Percentiles rank a stretch among this genome's conserved stretches.
Conservation (phyloP, 2,888 invertebrate species). For the Steinernema carpocapsae region DNA sequence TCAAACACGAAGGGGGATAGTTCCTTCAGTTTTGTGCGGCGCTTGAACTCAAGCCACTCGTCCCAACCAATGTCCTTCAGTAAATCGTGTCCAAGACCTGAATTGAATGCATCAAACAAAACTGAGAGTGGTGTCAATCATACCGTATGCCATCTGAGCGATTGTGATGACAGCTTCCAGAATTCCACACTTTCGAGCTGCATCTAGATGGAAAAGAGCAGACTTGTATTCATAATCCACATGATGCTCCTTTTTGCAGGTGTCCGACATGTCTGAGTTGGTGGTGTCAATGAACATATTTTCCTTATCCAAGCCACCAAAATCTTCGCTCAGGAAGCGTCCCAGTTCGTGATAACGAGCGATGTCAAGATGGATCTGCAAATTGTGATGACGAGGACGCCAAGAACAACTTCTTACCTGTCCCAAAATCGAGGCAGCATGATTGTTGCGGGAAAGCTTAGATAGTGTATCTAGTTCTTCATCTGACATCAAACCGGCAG, state of each 20-base stretch:
- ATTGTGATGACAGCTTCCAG: slow-evolving; percentile 73
- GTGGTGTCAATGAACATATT: slow-evolving; percentile 8
- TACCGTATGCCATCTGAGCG: slow-evolving; percentile 71
- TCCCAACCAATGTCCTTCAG: slow-evolving; percentile 70
- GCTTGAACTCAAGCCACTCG: slow-evolving; percentile 57
- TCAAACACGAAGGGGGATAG: not conserved
- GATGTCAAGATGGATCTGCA: slow-evolving; percentile 72
- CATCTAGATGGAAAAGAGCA: slow-evolving; percentile 73
- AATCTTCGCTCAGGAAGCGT: slow-evolving; percentile 62
- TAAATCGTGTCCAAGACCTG: slow-evolving; percentile 70
- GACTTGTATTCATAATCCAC: slow-evolving; percentile 71
- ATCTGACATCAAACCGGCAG: slow-evolving; percentile 54
- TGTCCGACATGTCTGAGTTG: not conserved
- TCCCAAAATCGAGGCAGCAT: slow-evolving; percentile 71
- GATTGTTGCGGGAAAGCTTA: slow-evolving; percentile 34
- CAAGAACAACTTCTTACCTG: slow-evolving; percentile 68
- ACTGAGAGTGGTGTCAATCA: not conserved
- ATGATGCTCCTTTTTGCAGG: not conserved
- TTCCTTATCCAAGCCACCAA: slow-evolving; percentile 5
- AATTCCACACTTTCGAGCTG: slow-evolving; percentile 73
- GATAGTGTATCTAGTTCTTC: slow-evolving; percentile 70
- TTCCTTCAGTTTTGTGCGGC: not conserved
- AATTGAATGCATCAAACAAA: not conserved
- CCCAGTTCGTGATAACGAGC: slow-evolving; percentile 74
- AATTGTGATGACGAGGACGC: not conserved